Percentiles rank a stretch among this genome's conserved stretches.
Conservation (phyloP, 2,888 invertebrate species). For the Notodonta ziczac region DNA sequence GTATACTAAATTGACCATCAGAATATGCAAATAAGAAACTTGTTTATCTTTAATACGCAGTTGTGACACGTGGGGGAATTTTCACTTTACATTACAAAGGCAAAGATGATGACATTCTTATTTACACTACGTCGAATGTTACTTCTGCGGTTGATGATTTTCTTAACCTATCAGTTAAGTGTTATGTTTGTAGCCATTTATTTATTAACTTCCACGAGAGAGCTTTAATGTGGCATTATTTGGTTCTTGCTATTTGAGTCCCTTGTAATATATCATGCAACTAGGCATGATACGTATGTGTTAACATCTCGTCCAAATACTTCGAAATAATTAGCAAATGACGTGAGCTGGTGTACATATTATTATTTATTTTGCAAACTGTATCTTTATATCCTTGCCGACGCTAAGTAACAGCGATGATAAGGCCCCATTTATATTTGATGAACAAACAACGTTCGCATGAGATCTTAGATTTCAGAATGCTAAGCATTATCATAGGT, state of each 20-base stretch:
- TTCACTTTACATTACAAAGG: not conserved
- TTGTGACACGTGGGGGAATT: slow-evolving; percentile 4
- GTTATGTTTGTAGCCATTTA: not conserved
- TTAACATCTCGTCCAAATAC: slow-evolving; percentile 9
- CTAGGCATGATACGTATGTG: slow-evolving; percentile 6
- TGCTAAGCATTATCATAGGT: not conserved
- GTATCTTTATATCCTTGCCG: not conserved
- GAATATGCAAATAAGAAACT: slow-evolving; percentile 26
- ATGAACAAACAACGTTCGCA: not conserved
- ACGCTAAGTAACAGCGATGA: not conserved
- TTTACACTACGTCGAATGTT: too few relatives aligned
- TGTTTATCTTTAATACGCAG: slow-evolving; percentile 15
- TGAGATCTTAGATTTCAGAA: not conserved
- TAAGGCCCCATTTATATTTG: slow-evolving; percentile 1
- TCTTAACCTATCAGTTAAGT: not conserved
- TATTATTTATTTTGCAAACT: not conserved
- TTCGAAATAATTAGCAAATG: slow-evolving; percentile 10
- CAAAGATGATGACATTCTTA: too few relatives aligned
- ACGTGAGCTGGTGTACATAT: not conserved
- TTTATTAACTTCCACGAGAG: not conserved
- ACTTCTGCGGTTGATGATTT: too few relatives aligned
- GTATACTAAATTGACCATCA: slow-evolving; percentile 27
- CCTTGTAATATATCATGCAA: not conserved
- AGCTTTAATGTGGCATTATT: not conserved
- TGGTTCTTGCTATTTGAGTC: not conserved